Evolutionary conservation across 2,797 vertebrate genomes (phyloP).

Genomic region (Catharus ustulatus): DNA sequence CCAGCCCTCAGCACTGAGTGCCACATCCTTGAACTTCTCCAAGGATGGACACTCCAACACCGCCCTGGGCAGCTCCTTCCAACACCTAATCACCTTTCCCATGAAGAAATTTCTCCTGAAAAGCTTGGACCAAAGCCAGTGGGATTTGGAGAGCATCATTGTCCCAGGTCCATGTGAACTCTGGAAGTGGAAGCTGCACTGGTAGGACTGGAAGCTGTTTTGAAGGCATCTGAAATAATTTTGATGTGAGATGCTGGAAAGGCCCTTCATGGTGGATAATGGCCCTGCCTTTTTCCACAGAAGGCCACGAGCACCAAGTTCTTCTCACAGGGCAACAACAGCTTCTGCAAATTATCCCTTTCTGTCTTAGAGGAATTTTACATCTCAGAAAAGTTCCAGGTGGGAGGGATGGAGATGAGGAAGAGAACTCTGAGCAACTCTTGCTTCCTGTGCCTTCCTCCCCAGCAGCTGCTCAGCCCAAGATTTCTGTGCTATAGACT

Average conservation of each 20-base stretch:
- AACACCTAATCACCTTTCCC: background rate
- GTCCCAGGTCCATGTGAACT: background rate
- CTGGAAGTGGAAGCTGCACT: background rate
- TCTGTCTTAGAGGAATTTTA: background rate
- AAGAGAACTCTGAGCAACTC: background rate
- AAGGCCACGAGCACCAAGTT: background rate
- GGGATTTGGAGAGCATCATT: rapidly evolving
- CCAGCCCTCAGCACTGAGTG: background rate
- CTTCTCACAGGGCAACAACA: background rate
- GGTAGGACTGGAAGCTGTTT: background rate
- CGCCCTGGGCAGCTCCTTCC: background rate
- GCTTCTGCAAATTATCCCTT: background rate
- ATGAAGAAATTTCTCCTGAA: background rate
- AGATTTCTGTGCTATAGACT: background rate
- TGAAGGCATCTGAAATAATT: background rate
- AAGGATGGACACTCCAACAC: background rate
- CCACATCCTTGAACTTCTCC: background rate
- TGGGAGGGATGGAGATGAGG: background rate
- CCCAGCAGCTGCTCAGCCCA: background rate
- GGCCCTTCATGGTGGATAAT: background rate
- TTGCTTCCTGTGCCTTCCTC: background rate
- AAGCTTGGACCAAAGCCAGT: background rate
- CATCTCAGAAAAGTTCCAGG: background rate
- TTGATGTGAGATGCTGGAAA: background rate
- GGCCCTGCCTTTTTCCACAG: rapidly evolving